These are phyloP conservation scores for Sylvilagus floridanus DNA, from an alignment of 2,797 vertebrate genomes.

Conservation along the genomic window DNA sequence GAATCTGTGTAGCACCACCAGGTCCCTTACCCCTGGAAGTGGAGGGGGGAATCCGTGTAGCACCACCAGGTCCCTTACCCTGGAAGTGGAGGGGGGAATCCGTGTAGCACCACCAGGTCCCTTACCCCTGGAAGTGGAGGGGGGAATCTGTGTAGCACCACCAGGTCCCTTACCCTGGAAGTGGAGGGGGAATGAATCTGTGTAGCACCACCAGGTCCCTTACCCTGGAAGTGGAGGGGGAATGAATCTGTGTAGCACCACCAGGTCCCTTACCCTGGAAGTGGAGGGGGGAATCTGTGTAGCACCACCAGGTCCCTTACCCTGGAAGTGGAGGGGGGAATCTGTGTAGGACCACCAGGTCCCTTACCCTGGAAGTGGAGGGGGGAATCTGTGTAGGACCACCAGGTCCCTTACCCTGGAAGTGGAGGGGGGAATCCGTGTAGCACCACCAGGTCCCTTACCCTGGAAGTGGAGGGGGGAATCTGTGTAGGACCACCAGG, in stretches of 20 bases:
- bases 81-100: constrained; percentile 72
- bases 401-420: constrained; percentile 5
- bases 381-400: constrained; percentile 73
- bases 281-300: constrained; percentile 75
- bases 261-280: constrained; percentile 29
- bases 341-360: constrained; percentile 66
- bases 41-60: constrained; percentile 74
- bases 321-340: constrained; percentile 67
- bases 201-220: constrained; percentile 60
- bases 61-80: background rate
- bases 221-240: constrained; percentile 56
- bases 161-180: constrained; percentile 29
- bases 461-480: constrained; percentile 64
- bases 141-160: constrained; percentile 72
- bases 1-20: constrained; percentile 72
- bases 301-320: constrained; percentile 6
- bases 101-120: constrained; percentile 60
- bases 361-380: constrained; percentile 45
- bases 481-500: constrained; percentile 68
- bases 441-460: constrained; percentile 33
- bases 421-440: constrained; percentile 75
- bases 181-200: constrained; percentile 72
- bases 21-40: constrained; percentile 45
- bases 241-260: constrained; percentile 73
- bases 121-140: constrained; percentile 48